phyloP scores from a whole-genome alignment of 2,113 vertebrate species.

The Megaleporinus macrocephalus region DNA sequence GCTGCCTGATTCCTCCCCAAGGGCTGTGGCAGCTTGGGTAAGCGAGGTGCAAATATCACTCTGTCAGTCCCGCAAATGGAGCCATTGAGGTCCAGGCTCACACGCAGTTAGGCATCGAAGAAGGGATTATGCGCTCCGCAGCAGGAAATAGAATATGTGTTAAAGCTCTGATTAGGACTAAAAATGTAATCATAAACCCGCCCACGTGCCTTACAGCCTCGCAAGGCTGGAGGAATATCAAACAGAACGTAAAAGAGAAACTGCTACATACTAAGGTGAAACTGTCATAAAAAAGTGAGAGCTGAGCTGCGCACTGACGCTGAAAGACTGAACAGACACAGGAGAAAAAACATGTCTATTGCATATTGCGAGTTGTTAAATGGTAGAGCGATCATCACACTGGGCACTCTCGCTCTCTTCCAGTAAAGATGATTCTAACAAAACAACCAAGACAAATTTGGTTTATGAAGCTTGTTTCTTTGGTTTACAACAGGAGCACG shows the following conservation, averaged over 20 bases:
- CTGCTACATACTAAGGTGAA: background rate
- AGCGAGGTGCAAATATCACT: constrained; percentile 49
- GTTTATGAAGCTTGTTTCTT: no score
- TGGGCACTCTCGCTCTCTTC: no score
- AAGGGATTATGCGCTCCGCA: constrained; percentile 18
- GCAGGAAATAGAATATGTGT: constrained; percentile 3
- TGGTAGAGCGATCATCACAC: no score
- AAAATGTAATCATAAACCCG: constrained; percentile 45
- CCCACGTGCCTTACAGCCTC: constrained; percentile 19
- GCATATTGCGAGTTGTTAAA: no score
- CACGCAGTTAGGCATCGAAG: constrained; percentile 30
- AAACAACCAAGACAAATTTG: no score
- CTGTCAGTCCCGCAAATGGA: constrained; percentile 50
- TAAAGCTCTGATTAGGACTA: constrained; percentile 19
- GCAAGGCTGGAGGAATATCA: background rate
- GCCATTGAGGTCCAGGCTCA: constrained; percentile 17
- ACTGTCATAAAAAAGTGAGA: background rate
- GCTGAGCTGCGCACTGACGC: background rate
- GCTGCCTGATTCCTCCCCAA: constrained; percentile 17
- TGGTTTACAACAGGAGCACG: no score
- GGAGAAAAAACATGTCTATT: background rate
- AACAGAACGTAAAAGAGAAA: background rate
- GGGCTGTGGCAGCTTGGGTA: constrained; percentile 25
- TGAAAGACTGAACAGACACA: background rate
- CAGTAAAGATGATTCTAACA: no score